These are phyloP conservation scores for Tipula vernalis DNA, from an alignment of 2,888 invertebrate species.

Conservation along the genomic window DNA sequence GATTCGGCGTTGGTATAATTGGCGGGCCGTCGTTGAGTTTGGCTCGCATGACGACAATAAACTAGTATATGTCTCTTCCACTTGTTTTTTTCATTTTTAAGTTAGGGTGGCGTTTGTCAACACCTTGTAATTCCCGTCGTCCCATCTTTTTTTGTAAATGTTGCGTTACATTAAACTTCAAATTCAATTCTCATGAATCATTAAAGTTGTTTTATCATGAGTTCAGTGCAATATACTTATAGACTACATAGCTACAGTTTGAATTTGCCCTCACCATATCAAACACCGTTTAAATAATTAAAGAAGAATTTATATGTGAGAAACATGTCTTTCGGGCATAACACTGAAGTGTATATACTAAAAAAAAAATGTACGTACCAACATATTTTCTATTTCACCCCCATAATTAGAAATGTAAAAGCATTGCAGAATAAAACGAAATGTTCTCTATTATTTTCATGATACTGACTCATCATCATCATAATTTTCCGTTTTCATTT, in stretches of 20 bases:
- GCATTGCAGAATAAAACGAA: not conserved
- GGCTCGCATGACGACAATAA: no score
- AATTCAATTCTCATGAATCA: not conserved
- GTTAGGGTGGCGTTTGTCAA: no score
- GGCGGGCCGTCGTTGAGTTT: no score
- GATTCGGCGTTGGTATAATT: no score
- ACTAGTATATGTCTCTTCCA: no score
- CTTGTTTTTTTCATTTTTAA: no score
- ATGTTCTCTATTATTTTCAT: not conserved
- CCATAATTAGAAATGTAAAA: not conserved
- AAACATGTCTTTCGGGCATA: not conserved
- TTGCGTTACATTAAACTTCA: no score
- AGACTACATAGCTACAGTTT: not conserved
- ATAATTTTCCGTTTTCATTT: not conserved
- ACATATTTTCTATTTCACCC: not conserved
- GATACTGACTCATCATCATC: conserved; percentile 4
- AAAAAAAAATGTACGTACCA: not conserved
- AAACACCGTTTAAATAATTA: not conserved
- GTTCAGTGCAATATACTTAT: not conserved
- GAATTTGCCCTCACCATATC: not conserved
- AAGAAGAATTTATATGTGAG: not conserved
- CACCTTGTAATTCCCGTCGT: no score
- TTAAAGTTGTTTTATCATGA: not conserved
- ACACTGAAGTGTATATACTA: not conserved
- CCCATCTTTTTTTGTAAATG: no score